Conservation (phyloP, 2,888 invertebrate species). For the Bombyx huttoni region DNA sequence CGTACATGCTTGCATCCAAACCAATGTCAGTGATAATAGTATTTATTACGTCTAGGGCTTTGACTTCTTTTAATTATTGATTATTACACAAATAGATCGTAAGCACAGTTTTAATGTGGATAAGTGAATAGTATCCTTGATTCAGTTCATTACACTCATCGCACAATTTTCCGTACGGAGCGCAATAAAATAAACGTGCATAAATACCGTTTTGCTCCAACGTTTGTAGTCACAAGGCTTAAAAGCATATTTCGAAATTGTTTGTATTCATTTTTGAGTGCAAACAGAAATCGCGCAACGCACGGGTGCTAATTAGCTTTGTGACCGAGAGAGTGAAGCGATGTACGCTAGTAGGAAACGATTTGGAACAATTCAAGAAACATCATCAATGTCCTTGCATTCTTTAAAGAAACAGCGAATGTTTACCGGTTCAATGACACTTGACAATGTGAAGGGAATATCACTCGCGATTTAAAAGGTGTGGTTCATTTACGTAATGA, state of each 20-base stretch:
- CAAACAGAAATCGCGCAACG: slow-evolving; percentile 30
- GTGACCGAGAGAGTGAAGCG: slow-evolving; percentile 6
- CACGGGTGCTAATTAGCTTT: slow-evolving; percentile 14
- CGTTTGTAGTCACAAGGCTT: slow-evolving; percentile 9
- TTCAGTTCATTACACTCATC: slow-evolving; percentile 11
- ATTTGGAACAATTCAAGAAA: not conserved
- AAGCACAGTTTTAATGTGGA: not conserved
- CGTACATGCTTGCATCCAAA: not conserved
- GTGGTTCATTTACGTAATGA: slow-evolving; percentile 49
- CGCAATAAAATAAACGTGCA: slow-evolving; percentile 7
- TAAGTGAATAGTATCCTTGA: slow-evolving; percentile 6
- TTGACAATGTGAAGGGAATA: slow-evolving; percentile 58
- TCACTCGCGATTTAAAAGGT: slow-evolving; percentile 39
- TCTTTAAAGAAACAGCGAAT: slow-evolving; percentile 52
- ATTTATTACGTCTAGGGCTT: slow-evolving; percentile 14
- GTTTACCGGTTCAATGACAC: slow-evolving; percentile 61
- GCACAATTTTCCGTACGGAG: slow-evolving; percentile 6
- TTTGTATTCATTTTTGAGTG: slow-evolving; percentile 23
- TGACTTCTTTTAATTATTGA: slow-evolving; percentile 11
- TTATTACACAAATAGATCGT: not conserved
- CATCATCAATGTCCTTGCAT: slow-evolving; percentile 51
- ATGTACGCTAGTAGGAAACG: not conserved
- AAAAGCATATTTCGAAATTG: slow-evolving; percentile 44
- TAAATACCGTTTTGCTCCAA: slow-evolving; percentile 9
- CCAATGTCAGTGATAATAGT: not conserved